Base-by-base conservation (phyloP, 2,113 vertebrate species). In the Bubo scandiacus region DNA sequence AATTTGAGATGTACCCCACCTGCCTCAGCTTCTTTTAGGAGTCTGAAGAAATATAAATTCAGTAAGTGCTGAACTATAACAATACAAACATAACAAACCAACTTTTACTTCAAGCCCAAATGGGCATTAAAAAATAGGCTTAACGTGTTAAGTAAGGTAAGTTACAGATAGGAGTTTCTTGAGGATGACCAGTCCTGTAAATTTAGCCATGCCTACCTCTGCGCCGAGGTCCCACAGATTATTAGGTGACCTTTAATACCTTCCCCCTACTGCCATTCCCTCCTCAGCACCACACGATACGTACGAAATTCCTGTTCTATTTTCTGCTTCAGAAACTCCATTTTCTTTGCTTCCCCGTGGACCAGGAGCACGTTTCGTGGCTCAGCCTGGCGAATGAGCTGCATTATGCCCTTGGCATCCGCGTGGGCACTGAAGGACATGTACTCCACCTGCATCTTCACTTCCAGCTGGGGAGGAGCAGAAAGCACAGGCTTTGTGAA, bases 401-500 rank as follows among this genome's bases (percentile, higher is more conserved):
- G 99, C 99, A 99, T 99, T 96, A 99, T 99, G 52, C 99, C 99
- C 92, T 99, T 99, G 83, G 99, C 99, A 0, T 99, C 99, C 0
- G 99, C 99, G 0, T 99, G 99, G 55, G 99, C 99, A 0, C 99
- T 99, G 97, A 99, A 99, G 23, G 99, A 99, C 99, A 99, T 99
- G 98, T 99, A 99, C 92, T 99, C 99, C 97, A 99, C 99, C 97
- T 99, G 99, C 96, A 99, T 99, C 98, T 99, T 99, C 57, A 99
- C 99, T 4, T 99, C 99, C 97, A 99, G 65, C 99, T 99, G 96
- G 0, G 16, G 6, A 68, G 27, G 45, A n/a, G 34, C 45, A 55
- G 32, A n/a, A 78, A 59, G n/a, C 27, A 36, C 8, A 20, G 43
- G 8, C 25, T 8, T 9, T 9, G 12, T 11, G 34, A n/a, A 2